Base-by-base conservation (phyloP, 2,888 invertebrate genomes). In the Morpho helenor region DNA sequence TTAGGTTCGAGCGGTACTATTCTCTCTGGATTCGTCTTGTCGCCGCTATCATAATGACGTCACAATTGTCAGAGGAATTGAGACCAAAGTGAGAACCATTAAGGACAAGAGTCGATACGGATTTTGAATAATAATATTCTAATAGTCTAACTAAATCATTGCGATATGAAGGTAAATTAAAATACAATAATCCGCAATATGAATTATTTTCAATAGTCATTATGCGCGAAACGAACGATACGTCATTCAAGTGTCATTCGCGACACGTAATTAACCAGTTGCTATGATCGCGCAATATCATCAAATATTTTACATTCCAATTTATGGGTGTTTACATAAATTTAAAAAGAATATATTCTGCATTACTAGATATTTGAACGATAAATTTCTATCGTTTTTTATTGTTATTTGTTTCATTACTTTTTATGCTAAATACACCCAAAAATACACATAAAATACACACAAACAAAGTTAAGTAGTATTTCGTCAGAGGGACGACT, bases 201-300 rank as follows among this genome's bases (percentile, higher is more conserved):
- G 31, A 31, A 31, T 3, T 31, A 5, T 31, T 31, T 31, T 0
- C 31, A 31, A 31, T 46, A n/a, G 46, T 47, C 22, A 47, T 47
- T 22, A 7, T 31, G 31, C 31, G 31, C 5, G 31, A 31, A 23
- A 22, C 47, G 23, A 23, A 23, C 47, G 8, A 47, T 47, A 23
- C 16, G 44, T 22, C 47, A 47, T 23, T 22, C 47, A 23, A 47
- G 47, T 47, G 47, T 23, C 23, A 23, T 47, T 22, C 46, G 22
- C 46, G 47, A 47, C 47, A 47, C 16, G 47, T 47, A 47, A 47
- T 47, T 47, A 16, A 47, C 47, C 8, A 47, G 23, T 47, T 47
- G 47, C 47, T 16, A 16, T 46, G 10, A 46, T 16, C 16, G 8
- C 23, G 47, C 47, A 9, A 7, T 22, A 47, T 47, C 23, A 9